Percentiles rank a stretch among this genome's conserved stretches.
phyloP scores from a whole-genome alignment of 2,797 vertebrate genomes.

The Chelonia mydas region DNA sequence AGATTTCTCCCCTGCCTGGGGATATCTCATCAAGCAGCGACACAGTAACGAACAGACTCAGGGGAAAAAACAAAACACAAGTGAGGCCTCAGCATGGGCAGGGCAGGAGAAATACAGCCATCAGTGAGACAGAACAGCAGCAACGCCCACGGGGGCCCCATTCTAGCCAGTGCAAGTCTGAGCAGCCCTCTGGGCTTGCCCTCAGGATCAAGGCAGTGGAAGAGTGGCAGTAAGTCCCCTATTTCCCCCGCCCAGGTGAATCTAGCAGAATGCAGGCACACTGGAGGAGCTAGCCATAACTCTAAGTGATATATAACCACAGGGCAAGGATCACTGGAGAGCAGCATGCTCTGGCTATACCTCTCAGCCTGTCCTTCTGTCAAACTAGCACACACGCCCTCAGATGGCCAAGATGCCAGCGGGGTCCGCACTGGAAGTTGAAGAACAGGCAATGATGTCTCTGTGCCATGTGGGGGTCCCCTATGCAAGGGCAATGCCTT shows the following conservation, averaged over 20 bases:
- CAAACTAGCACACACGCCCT: neutral
- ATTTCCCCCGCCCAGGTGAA: neutral
- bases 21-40: neutral
- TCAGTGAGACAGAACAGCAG: neutral
- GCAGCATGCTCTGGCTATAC: neutral
- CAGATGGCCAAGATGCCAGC: neutral
- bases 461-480: neutral
- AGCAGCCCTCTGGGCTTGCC: neutral
- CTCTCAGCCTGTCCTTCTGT: neutral
- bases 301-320: neutral
- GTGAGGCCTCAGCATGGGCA: neutral
- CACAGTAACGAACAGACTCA: neutral
- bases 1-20: neutral
- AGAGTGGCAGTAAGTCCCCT: neutral
- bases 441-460: neutral
- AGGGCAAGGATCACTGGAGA: neutral
- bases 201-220: neutral
- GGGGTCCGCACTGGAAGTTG: neutral
- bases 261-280: neutral
- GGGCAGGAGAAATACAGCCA: neutral
- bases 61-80: neutral
- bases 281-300: neutral
- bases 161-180: neutral
- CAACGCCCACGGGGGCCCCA: neutral
- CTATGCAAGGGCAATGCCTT: fast-evolving